Evolutionary conservation across 2,888 invertebrate genomes (phyloP), one percentile per base, ranked within the genome.

Genomic region (Priocnemis perturbator): DNA sequence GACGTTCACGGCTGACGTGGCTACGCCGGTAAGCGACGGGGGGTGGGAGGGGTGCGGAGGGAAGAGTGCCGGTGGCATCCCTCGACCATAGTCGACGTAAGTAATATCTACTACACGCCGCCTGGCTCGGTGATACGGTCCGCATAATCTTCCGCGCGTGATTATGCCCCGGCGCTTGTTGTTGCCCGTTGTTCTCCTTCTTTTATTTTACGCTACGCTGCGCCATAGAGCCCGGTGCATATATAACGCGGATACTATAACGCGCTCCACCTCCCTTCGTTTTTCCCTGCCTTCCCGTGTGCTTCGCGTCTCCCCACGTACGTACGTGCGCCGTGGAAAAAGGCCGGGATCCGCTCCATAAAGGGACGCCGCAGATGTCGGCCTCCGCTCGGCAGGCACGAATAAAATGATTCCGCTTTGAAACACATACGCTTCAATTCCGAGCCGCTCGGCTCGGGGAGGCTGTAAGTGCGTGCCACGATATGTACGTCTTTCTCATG

Each of bases 371-470:
- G 50, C 50, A 50, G 50, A 50, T 50, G 50, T 50, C 50, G 50
- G 50, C 2, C 3, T 9, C 50, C 58, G 37, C 44, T 19, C 58
- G 37, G 37, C 44, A 44, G 30, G 44, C 20, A 44, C 19, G 37
- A 58, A 58, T 19, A 58, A 44, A 58, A 30, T 20, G 30, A 37
- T 58, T 37, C 9, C 14, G 63, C 52, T 53, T 47, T 15, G 64
- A 60, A 53, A 37, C 26, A 52, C 44, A 20, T 53, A 45, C 69
- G 57, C 45, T 57, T 57, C 45, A 55, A 44, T 56, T 17, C 11
- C 17, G n/a, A 2, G 11, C 5, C 19, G 45, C 23, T 15, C 48
- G 59, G 60, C 66, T 62, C 62, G 62, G 62, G 55, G 66, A 44
- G 59, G 52, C 50, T 11, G 17, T 47, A 19, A 17, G 50, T 50